Conservation (phyloP, 2,888 invertebrate species). For the Nymphalis c-album region DNA sequence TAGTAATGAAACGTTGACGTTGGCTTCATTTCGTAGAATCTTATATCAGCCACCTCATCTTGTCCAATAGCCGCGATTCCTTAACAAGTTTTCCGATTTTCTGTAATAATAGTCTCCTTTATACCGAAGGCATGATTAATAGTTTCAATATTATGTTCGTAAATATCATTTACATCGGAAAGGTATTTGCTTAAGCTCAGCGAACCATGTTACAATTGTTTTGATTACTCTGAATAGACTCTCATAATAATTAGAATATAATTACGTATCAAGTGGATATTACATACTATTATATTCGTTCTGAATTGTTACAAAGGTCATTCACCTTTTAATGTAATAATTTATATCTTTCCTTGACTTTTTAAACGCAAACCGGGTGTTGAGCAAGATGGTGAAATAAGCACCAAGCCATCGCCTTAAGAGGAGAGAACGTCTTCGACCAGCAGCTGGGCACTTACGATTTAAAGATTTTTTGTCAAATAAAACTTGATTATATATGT, state of each 20-base stretch:
- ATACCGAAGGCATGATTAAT: constrained; percentile 37
- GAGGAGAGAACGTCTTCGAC: too few species aligned
- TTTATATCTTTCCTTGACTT: too few species aligned
- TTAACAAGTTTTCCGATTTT: constrained; percentile 29
- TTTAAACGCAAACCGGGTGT: too few species aligned
- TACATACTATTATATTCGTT: too few species aligned
- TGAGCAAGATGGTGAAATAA: too few species aligned
- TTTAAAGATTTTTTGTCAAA: too few species aligned
- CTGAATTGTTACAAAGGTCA: too few species aligned
- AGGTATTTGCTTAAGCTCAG: constrained; percentile 33
- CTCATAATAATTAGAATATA: background rate
- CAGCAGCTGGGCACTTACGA: too few species aligned
- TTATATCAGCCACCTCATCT: background rate
- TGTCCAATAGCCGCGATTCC: background rate
- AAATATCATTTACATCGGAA: constrained; percentile 29
- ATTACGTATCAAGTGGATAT: background rate
- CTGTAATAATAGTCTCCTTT: constrained; percentile 28
- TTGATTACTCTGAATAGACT: constrained; percentile 18
- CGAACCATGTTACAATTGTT: constrained; percentile 32
- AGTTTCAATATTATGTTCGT: constrained; percentile 37
- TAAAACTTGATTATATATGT: too few species aligned
- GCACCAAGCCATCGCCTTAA: too few species aligned
- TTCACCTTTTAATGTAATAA: too few species aligned
- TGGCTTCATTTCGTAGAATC: constrained; percentile 25
- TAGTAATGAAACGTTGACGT: constrained; percentile 14